Percentiles rank a stretch among this genome's conserved stretches.
Evolutionary conservation across 2,797 vertebrate species (phyloP).

Genomic region (Cephalopachus bancanus): DNA sequence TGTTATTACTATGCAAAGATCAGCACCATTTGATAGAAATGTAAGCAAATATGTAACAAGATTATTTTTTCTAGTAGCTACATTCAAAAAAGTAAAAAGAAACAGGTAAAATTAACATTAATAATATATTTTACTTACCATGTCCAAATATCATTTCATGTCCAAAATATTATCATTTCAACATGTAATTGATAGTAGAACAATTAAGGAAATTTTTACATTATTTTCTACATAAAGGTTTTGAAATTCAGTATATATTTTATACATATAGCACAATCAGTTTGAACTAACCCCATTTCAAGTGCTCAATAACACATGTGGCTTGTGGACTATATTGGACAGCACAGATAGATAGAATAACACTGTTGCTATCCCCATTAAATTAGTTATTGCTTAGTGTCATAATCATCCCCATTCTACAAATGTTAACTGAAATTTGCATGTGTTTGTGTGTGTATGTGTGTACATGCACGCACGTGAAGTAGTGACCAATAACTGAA

Average conservation of each 20-base stretch:
- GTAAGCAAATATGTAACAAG: not conserved
- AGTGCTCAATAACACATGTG: not conserved
- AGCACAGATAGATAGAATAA: fast-evolving
- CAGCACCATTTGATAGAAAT: not conserved
- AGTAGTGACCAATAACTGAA: not conserved
- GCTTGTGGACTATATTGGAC: not conserved
- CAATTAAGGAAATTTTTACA: not conserved
- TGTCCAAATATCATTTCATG: not conserved
- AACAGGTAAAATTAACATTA: not conserved
- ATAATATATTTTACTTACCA: not conserved
- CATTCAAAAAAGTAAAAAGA: not conserved
- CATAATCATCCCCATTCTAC: not conserved
- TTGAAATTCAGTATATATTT: not conserved
- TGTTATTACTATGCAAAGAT: not conserved
- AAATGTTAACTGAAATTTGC: not conserved
- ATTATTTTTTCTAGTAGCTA: not conserved
- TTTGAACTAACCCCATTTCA: not conserved
- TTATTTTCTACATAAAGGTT: not conserved
- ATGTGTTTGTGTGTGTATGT: not conserved
- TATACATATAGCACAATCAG: not conserved
- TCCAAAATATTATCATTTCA: not conserved
- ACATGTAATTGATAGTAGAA: not conserved
- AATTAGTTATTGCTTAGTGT: not conserved
- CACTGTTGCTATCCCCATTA: not conserved
- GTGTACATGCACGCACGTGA: too few species aligned